phyloP scores from a whole-genome alignment of 2,888 invertebrate genomes.

The Megalurothrips usitatus region DNA sequence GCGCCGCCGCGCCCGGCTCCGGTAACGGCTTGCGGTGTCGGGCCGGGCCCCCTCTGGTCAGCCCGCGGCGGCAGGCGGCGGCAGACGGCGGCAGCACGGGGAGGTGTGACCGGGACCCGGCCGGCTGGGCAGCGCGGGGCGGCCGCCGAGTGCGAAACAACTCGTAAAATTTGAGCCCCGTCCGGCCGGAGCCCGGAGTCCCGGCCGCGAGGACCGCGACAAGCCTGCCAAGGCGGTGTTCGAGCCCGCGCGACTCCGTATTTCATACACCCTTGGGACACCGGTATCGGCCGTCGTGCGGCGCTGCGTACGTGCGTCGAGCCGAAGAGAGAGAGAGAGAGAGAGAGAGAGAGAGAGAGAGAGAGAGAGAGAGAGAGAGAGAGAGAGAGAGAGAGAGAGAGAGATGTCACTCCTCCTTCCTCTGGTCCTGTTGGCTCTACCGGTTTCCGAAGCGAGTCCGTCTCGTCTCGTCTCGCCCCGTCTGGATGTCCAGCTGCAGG shows the following conservation, averaged over 20 bases:
- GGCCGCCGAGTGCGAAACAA: not conserved
- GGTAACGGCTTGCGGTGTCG: not conserved
- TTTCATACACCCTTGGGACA: no score
- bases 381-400: not conserved
- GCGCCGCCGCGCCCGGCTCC: not conserved
- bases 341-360: conserved; percentile 15
- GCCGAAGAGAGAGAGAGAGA: not conserved
- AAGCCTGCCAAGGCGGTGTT: not conserved
- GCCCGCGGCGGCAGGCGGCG: not conserved
- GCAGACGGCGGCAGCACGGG: no score
- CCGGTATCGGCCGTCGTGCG: no score
- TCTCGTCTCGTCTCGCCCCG: no score
- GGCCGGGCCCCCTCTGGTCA: no score
- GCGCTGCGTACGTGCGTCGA: no score
- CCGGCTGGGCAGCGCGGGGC: no score
- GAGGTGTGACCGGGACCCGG: not conserved
- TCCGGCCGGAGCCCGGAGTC: not conserved
- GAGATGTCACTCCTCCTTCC: no score
- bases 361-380: conserved; percentile 18
- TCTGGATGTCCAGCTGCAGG: no score
- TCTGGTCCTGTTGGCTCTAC: no score
- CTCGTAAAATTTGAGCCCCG: conserved; percentile 4
- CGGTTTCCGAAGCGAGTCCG: no score
- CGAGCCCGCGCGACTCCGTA: not conserved
- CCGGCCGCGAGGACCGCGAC: not conserved